These are phyloP conservation scores for Merodon equestris DNA, from an alignment of 2,888 invertebrate species.

Conservation along the genomic window DNA sequence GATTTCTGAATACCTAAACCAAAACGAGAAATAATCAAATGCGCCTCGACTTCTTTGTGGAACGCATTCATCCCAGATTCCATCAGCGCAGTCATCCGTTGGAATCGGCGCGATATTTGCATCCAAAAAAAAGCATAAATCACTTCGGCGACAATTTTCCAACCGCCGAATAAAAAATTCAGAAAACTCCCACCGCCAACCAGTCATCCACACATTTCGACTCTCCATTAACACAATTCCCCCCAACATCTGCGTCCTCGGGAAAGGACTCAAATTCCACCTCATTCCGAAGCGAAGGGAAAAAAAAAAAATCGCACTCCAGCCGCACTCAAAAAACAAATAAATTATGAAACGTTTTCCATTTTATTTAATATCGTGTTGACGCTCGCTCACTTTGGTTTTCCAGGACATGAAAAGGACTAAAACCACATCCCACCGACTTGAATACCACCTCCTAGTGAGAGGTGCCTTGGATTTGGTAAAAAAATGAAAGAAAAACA, in stretches of 20 bases:
- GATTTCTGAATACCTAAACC: no score
- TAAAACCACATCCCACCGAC: neutral
- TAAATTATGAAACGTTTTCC: conserved; percentile 67
- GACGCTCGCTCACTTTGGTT: conserved; percentile 55
- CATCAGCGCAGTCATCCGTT: no score
- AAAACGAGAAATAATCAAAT: no score
- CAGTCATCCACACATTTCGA: conserved; percentile 23
- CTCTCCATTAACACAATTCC: conserved; percentile 59
- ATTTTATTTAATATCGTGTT: conserved; percentile 67
- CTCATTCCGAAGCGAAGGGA: no score
- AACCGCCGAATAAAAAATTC: conserved; percentile 66
- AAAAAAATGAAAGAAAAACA: no score
- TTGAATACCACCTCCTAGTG: conserved; percentile 12
- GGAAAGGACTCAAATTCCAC: no score
- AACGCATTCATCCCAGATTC: no score
- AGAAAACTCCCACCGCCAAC: conserved; percentile 25
- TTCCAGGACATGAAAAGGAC: conserved; percentile 50
- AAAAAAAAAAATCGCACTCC: neutral
- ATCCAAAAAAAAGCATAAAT: conserved; percentile 50
- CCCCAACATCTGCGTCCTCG: neutral
- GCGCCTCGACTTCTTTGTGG: no score
- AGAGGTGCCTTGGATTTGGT: neutral
- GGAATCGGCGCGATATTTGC: no score
- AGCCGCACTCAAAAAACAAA: conserved; percentile 27
- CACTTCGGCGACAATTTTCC: conserved; percentile 59